Evolutionary conservation across 1,140 invertebrate species (phyloP).

Genomic region (Arion vulgaris): DNA sequence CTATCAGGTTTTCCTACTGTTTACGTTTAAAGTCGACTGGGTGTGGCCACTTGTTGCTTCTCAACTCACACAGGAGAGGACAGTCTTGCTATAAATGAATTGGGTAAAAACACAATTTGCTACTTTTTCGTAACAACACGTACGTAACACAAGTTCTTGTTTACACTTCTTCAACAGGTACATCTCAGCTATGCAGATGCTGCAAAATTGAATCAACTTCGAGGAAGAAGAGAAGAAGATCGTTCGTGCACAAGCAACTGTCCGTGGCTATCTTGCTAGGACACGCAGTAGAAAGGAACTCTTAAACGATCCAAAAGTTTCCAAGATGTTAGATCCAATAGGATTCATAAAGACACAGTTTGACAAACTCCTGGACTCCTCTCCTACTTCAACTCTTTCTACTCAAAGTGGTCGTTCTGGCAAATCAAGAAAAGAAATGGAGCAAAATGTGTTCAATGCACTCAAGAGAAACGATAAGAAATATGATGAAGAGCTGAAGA

Average conservation of each 20-base stretch:
- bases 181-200: conserved; percentile 46
- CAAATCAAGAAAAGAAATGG: background rate
- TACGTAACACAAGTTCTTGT: too few species aligned
- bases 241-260: conserved; percentile 42
- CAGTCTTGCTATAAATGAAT: too few species aligned
- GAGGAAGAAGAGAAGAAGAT: conserved; percentile 37
- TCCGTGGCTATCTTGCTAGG: conserved; percentile 47
- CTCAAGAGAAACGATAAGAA: conserved; percentile 22
- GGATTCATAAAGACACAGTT: conserved; percentile 27
- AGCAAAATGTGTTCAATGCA: conserved; percentile 15
- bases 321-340: conserved; percentile 24
- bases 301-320: too few species aligned
- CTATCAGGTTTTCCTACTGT: too few species aligned
- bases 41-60: too few species aligned
- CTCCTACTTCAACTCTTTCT: conserved; percentile 35
- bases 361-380: conserved; percentile 26
- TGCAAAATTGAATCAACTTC: conserved; percentile 40
- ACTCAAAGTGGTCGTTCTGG: conserved; percentile 16
- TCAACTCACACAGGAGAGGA: too few species aligned
- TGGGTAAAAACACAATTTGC: too few species aligned
- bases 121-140: too few species aligned
- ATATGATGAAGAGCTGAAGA: conserved; percentile 28
- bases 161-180: conserved; percentile 31
- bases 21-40: too few species aligned
- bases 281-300: conserved; percentile 36